These are phyloP conservation scores for Cryptotis parvus DNA, from an alignment of 2,113 vertebrate genomes.

Conservation along the genomic window DNA sequence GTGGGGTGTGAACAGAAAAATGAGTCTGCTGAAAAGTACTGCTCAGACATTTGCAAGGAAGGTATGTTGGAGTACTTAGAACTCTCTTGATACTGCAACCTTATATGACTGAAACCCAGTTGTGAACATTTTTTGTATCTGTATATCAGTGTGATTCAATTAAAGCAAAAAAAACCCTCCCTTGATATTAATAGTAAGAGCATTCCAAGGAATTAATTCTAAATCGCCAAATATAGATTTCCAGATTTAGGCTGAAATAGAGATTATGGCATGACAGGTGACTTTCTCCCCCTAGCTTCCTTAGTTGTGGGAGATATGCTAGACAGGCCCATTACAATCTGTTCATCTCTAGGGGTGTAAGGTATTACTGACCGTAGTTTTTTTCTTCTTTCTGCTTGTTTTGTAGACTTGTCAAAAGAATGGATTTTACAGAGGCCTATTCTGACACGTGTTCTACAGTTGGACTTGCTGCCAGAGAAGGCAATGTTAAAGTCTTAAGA, in stretches of 20 bases:
- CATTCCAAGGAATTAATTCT: neutral
- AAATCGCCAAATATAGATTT: neutral
- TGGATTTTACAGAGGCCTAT: conserved; percentile 96
- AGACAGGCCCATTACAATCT: neutral
- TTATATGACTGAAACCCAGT: too few species aligned
- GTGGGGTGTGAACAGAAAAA: neutral
- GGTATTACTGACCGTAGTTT: conserved; percentile 23
- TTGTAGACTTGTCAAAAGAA: conserved; percentile 79
- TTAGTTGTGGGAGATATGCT: neutral
- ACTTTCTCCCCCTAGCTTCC: neutral
- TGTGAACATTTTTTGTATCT: too few species aligned
- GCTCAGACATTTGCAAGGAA: conserved; percentile 17
- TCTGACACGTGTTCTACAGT: conserved; percentile 91
- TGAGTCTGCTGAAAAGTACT: conserved; percentile 16
- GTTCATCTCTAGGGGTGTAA: neutral
- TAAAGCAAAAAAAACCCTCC: too few species aligned
- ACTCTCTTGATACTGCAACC: too few species aligned
- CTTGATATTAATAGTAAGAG: conserved; percentile 10
- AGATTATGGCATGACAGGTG: neutral
- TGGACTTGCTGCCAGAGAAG: conserved; percentile 91
- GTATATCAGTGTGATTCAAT: too few species aligned
- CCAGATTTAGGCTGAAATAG: neutral
- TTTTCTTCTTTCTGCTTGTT: conserved; percentile 49
- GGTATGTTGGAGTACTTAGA: conserved; percentile 6
- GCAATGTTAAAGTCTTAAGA: conserved; percentile 86